Evolutionary conservation across 1,140 invertebrate species (phyloP), one percentile per base, ranked within the genome.

Genomic region (Caenorhabditis briggsae): DNA sequence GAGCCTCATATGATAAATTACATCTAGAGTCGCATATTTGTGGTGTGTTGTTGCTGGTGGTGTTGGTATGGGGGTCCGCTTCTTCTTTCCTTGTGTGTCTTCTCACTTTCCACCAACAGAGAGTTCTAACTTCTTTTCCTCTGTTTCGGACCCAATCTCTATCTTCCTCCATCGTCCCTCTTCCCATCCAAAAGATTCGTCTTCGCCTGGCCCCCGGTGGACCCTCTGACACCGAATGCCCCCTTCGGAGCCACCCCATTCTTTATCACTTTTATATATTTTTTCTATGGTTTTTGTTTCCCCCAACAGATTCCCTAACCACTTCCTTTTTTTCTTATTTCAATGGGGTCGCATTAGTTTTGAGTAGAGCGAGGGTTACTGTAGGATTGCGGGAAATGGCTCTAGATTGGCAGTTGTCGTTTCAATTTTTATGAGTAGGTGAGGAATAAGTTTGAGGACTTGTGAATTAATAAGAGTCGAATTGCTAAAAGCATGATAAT

Each of bases 1-100:
- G 70, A 78, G 70, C 70, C 70, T 78, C 70, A 78, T 78, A 78
- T 78, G 70, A 78, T 78, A 78, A 78, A 78, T 78, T 78, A 78
- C 70, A 78, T 78, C 70, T 78, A 78, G 70, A 78, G 70, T 78
- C 70, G 70, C 70, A 78, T 78, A 78, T 78, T 78, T 50, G 70
- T 78, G 70, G 46, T 23, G 23, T 25, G 61, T 14, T 65, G 61
- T 2, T 65, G 61, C 23, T 41, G 25, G 23, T 25, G 61, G 7
- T 65, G 61, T 11, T 65, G 61, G 61, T 41, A 20, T 25, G 61
- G 56, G 56, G 59, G 59, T 64, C 59, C 25, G 9, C 23, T 61
- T 16, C 18, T 16, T 25, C 59, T 25, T 18, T 64, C 59, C 33
- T 33, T 23, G 33, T 33, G 33, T 64, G 6, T 33, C 18, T 33